These are phyloP conservation scores for Lutjanus erythropterus DNA, from an alignment of 2,113 vertebrate species.

Conservation along the genomic window DNA sequence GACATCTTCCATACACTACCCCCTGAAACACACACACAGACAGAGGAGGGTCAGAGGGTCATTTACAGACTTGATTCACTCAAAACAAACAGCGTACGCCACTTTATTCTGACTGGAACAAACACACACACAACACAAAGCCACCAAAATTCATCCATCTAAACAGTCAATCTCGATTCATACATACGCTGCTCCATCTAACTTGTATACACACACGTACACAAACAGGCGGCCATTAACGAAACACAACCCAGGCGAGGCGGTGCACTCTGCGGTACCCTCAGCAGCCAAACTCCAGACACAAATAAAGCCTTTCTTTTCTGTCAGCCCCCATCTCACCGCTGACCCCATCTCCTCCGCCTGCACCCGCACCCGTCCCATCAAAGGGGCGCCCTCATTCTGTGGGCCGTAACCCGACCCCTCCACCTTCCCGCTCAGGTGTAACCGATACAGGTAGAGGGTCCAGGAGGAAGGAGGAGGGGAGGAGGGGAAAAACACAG, in stretches of 20 bases:
- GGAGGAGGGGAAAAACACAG: constrained; percentile 66
- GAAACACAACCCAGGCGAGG: constrained; percentile 66
- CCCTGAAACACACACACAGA: constrained; percentile 67
- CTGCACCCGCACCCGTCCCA: constrained; percentile 67
- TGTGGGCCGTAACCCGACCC: constrained; percentile 75
- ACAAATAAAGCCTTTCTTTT: constrained; percentile 80
- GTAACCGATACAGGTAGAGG: constrained; percentile 87
- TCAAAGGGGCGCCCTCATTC: constrained; percentile 84
- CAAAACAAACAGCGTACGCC: constrained; percentile 39
- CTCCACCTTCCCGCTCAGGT: constrained; percentile 78
- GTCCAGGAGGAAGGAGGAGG: constrained; percentile 37
- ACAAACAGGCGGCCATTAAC: constrained; percentile 54
- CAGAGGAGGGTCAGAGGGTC: constrained; percentile 46
- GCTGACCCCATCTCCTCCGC: constrained; percentile 62
- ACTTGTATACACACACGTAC: constrained; percentile 29
- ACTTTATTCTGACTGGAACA: constrained; percentile 24
- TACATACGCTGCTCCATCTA: background rate
- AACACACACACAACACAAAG: constrained; percentile 20
- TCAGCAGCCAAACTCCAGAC: constrained; percentile 66
- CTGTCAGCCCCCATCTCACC: constrained; percentile 69
- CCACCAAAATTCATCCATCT: background rate
- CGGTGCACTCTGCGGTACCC: constrained; percentile 45
- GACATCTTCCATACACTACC: constrained; percentile 85
- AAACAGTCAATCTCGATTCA: constrained; percentile 12
- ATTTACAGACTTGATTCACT: constrained; percentile 25